These are phyloP conservation scores for Clarias batrachus DNA, from an alignment of 2,113 vertebrate genomes.

Conservation along the genomic window DNA sequence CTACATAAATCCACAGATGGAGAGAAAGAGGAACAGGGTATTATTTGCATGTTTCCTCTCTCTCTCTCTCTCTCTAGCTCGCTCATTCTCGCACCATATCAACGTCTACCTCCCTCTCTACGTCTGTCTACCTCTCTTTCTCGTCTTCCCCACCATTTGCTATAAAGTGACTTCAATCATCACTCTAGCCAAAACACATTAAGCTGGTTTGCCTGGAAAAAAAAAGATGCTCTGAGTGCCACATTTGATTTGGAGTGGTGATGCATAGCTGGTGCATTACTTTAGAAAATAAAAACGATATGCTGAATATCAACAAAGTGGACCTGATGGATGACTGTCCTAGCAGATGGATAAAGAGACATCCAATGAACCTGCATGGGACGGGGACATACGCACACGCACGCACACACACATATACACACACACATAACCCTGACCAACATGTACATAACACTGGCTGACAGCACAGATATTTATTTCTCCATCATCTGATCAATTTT, in stretches of 20 bases:
- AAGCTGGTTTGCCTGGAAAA: constrained; percentile 68
- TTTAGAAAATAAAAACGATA: constrained; percentile 75
- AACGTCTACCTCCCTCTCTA: constrained; percentile 57
- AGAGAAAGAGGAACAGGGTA: constrained; percentile 65
- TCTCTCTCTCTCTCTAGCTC: constrained; percentile 58
- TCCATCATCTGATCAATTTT: constrained; percentile 64
- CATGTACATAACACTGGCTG: constrained; percentile 52
- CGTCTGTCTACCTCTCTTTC: constrained; percentile 38
- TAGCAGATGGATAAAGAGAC: constrained; percentile 44
- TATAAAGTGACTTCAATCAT: constrained; percentile 77
- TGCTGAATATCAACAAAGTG: constrained; percentile 69
- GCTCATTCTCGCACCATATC: constrained; percentile 36
- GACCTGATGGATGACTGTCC: constrained; percentile 69
- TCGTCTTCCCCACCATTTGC: constrained; percentile 59
- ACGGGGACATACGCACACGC: constrained; percentile 48
- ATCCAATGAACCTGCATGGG: constrained; percentile 50
- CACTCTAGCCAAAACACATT: constrained; percentile 77
- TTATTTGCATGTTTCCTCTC: constrained; percentile 73
- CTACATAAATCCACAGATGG: constrained; percentile 74
- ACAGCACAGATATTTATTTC: constrained; percentile 59
- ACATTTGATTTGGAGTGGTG: constrained; percentile 74
- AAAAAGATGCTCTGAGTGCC: constrained; percentile 58
- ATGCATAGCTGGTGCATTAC: constrained; percentile 76
- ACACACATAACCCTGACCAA: constrained; percentile 22
- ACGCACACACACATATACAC: constrained; percentile 44